Evolutionary conservation across 2,888 invertebrate genomes (phyloP).

Genomic region (Byasa hedistus): DNA sequence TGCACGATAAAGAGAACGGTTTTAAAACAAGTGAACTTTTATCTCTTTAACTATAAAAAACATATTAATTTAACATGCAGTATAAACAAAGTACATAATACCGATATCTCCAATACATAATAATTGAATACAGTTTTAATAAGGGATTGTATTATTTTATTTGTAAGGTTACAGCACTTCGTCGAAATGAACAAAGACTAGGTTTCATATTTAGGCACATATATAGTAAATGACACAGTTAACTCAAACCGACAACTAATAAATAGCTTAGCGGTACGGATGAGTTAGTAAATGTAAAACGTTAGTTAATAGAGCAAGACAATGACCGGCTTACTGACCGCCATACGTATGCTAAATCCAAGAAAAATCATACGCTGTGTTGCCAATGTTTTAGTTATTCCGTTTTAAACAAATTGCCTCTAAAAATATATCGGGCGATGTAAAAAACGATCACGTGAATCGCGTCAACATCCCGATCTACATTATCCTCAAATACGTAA

Average conservation of each 20-base stretch:
- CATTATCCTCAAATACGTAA: too few species aligned
- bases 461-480: too few species aligned
- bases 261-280: constrained; percentile 1
- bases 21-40: too few species aligned
- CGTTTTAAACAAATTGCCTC: background rate
- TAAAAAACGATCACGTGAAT: too few species aligned
- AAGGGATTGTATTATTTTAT: too few species aligned
- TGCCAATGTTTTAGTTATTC: background rate
- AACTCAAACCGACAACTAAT: background rate
- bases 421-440: background rate
- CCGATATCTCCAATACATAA: too few species aligned
- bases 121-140: too few species aligned
- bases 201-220: background rate
- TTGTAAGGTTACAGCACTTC: too few species aligned
- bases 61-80: too few species aligned
- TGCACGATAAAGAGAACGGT: too few species aligned
- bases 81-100: background rate
- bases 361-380: background rate
- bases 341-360: constrained; percentile 49
- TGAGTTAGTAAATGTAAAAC: constrained; percentile 13
- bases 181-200: background rate
- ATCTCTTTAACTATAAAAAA: too few species aligned
- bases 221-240: background rate
- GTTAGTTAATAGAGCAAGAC: constrained; percentile 39
- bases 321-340: constrained; percentile 69